Evolutionary conservation across 2,888 invertebrate genomes (phyloP).

Genomic region (Aleiodes testaceus): DNA sequence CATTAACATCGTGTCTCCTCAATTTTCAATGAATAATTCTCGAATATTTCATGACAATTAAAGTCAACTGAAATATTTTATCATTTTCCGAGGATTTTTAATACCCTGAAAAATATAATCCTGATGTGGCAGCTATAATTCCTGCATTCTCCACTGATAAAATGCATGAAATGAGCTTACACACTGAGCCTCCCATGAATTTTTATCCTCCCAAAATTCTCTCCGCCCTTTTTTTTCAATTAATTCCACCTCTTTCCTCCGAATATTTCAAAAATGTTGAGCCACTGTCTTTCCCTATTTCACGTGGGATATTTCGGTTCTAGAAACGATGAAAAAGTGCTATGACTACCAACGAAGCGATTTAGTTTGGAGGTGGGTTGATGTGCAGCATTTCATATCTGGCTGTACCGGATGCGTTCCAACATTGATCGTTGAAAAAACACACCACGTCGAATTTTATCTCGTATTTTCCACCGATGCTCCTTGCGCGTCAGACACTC

Average conservation of each 20-base stretch:
- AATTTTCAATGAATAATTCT: too few species aligned
- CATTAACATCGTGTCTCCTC: too few species aligned
- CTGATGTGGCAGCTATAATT: neutral
- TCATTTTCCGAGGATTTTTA: too few species aligned
- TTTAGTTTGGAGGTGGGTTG: slow-evolving; percentile 20
- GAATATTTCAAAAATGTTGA: neutral
- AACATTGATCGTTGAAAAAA: slow-evolving; percentile 22
- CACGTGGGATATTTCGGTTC: slow-evolving; percentile 12
- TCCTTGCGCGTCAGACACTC: slow-evolving; percentile 10
- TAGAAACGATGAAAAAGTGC: slow-evolving; percentile 27
- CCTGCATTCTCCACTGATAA: neutral
- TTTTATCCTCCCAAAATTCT: neutral
- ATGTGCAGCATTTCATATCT: slow-evolving; percentile 30
- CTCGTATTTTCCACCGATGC: slow-evolving; percentile 29
- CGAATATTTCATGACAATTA: too few species aligned
- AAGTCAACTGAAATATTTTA: too few species aligned
- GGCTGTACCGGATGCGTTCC: slow-evolving; percentile 21
- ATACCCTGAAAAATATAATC: too few species aligned
- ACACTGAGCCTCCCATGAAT: neutral
- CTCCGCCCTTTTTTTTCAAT: neutral
- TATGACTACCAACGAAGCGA: slow-evolving; percentile 28
- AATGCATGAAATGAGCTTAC: neutral
- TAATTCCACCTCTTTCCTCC: neutral
- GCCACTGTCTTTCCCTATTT: slow-evolving; percentile 1
- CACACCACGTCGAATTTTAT: slow-evolving; percentile 25